These are phyloP conservation scores for Ctenopoma multispine DNA, from an alignment of 2,797 vertebrate species.

Conservation along the genomic window DNA sequence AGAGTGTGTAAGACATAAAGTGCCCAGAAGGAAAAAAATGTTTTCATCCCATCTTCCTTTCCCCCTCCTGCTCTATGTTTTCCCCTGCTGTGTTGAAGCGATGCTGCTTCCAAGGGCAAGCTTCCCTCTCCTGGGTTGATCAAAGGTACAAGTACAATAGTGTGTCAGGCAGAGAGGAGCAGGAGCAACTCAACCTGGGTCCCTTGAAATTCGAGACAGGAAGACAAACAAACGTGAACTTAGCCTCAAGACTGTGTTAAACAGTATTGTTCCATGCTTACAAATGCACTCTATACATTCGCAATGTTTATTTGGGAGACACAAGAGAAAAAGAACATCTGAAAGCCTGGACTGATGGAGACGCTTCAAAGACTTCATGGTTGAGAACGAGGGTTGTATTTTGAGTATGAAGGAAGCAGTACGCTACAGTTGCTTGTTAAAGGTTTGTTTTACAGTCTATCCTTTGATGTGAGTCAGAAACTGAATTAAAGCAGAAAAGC, in stretches of 20 bases:
- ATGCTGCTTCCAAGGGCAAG: constrained; percentile 60
- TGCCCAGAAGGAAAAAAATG: constrained; percentile 47
- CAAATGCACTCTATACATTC: constrained; percentile 30
- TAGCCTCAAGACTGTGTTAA: constrained; percentile 44
- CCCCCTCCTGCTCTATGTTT: constrained; percentile 51
- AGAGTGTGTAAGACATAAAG: constrained; percentile 42
- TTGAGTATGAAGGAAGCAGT: constrained; percentile 17
- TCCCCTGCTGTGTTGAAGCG: constrained; percentile 64
- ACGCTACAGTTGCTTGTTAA: constrained; percentile 28
- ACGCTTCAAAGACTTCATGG: constrained; percentile 49
- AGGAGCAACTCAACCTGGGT: constrained; percentile 55
- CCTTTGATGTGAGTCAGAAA: constrained; percentile 24
- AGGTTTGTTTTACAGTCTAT: constrained; percentile 41
- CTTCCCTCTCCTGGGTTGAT: constrained; percentile 70
- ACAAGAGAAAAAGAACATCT: constrained; percentile 13
- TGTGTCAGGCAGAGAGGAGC: constrained; percentile 53
- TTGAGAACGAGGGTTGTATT: constrained; percentile 28
- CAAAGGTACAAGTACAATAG: constrained; percentile 66
- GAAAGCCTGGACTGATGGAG: constrained; percentile 27
- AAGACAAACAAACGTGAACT: constrained; percentile 66
- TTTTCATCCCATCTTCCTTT: constrained; percentile 59
- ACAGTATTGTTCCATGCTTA: constrained; percentile 24
- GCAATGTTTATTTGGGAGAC: constrained; percentile 37
- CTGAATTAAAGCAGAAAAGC: constrained; percentile 31
- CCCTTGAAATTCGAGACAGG: constrained; percentile 50